Percentiles rank a stretch among this genome's conserved stretches.
Conservation (phyloP, 2,888 invertebrate genomes). For the Mythimna albipuncta region DNA sequence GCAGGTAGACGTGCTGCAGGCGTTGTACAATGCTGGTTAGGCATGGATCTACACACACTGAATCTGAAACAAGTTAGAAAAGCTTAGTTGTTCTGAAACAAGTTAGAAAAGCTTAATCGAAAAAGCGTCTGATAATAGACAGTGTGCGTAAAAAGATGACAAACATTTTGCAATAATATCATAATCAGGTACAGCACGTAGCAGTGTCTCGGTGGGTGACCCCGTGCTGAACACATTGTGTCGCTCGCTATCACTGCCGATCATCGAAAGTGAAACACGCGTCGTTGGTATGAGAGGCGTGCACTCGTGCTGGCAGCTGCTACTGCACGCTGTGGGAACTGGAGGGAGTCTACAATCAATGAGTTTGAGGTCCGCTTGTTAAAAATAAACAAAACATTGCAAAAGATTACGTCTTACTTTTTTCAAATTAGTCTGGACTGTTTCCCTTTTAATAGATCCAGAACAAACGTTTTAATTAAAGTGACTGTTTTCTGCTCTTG, state of each 20-base stretch:
- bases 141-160: neutral
- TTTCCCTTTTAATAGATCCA: too few species aligned
- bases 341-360: neutral
- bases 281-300: constrained; percentile 5
- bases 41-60: too few species aligned
- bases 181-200: neutral
- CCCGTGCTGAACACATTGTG: constrained; percentile 11
- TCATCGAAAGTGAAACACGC: constrained; percentile 19
- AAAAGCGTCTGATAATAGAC: too few species aligned
- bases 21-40: neutral
- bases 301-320: neutral
- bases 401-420: too few species aligned
- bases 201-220: constrained; percentile 1
- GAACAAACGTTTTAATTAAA: too few species aligned
- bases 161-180: neutral
- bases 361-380: neutral
- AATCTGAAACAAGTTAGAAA: neutral
- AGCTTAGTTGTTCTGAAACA: neutral
- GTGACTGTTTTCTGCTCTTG: too few species aligned
- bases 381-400: too few species aligned
- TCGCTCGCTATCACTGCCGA: constrained; percentile 18
- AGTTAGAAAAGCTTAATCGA: neutral
- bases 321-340: constrained; percentile 18
- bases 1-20: too few species aligned
- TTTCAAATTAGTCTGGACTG: too few species aligned